Conservation (phyloP, 1,140 invertebrate species). For the Drosophila santomea region DNA sequence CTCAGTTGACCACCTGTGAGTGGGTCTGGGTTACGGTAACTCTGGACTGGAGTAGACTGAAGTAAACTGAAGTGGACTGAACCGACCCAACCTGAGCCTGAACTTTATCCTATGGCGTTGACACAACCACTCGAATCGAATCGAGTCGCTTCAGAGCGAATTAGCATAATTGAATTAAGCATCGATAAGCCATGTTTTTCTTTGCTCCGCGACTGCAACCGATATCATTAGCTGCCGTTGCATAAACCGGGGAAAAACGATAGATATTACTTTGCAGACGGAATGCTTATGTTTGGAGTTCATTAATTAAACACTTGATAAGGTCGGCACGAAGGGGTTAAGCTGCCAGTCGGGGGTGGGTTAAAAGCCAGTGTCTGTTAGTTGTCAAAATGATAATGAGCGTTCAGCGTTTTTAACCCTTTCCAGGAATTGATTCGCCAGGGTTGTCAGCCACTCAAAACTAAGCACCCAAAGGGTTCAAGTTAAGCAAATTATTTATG, state of each 20-base stretch:
- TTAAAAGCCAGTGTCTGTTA: constrained; percentile 30
- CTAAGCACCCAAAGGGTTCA: background rate
- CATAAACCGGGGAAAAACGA: constrained; percentile 14
- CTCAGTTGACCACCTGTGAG: constrained; percentile 81
- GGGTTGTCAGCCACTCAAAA: constrained; percentile 53
- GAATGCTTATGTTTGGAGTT: constrained; percentile 70
- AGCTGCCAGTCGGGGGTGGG: background rate
- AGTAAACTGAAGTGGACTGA: background rate
- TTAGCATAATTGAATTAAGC: constrained; percentile 81
- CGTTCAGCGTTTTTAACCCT: constrained; percentile 46
- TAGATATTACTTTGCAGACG: constrained; percentile 29
- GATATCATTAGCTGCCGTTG: constrained; percentile 63
- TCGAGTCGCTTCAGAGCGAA: constrained; percentile 56
- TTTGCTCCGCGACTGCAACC: constrained; percentile 27
- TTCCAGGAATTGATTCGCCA: constrained; percentile 58
- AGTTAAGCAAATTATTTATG: background rate
- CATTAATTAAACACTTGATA: constrained; percentile 81
- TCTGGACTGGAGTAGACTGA: too few relatives aligned
- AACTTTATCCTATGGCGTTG: constrained; percentile 37
- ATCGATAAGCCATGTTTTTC: constrained; percentile 71
- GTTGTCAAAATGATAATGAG: constrained; percentile 68
- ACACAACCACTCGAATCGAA: constrained; percentile 63
- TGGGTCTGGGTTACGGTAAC: constrained; percentile 54
- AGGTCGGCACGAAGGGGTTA: constrained; percentile 46
- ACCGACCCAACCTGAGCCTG: constrained; percentile 6